Evolutionary conservation across 2,888 invertebrate species (phyloP).

Genomic region (Xylota sylvarum): DNA sequence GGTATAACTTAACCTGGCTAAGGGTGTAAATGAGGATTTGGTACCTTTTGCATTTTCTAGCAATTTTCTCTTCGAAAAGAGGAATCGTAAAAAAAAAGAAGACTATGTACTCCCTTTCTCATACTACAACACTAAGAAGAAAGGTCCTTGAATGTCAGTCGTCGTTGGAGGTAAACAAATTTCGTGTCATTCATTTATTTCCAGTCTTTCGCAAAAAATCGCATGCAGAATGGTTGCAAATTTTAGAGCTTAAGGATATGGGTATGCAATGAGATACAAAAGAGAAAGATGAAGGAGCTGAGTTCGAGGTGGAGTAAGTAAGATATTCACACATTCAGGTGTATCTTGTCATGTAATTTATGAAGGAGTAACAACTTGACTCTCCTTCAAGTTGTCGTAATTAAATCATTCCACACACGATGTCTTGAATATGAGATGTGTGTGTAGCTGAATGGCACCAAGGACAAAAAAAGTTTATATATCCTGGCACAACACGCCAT

Average conservation of each 20-base stretch:
- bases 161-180: constrained; percentile 51
- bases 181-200: constrained; percentile 45
- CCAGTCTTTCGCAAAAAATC: constrained; percentile 21
- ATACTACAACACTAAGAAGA: background rate
- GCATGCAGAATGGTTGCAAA: constrained; percentile 59
- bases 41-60: constrained; percentile 41
- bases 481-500: constrained; percentile 39
- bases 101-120: background rate
- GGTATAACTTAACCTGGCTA: constrained; percentile 39
- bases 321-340: constrained; percentile 26
- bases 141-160: constrained; percentile 10
- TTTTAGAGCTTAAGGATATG: constrained; percentile 41
- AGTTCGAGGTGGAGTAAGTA: background rate
- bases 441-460: constrained; percentile 15
- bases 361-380: constrained; percentile 63
- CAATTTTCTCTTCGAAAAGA: constrained; percentile 33
- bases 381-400: constrained; percentile 59
- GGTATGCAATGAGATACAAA: constrained; percentile 22
- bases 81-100: constrained; percentile 25
- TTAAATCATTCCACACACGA: constrained; percentile 65
- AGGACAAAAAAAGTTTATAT: constrained; percentile 26
- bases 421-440: constrained; percentile 22
- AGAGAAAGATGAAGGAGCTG: background rate
- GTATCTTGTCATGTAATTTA: constrained; percentile 57
- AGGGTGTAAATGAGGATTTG: constrained; percentile 50